These are phyloP conservation scores for Aphaenogaster rudis DNA, from an alignment of 1,140 invertebrate genomes.

Conservation along the genomic window DNA sequence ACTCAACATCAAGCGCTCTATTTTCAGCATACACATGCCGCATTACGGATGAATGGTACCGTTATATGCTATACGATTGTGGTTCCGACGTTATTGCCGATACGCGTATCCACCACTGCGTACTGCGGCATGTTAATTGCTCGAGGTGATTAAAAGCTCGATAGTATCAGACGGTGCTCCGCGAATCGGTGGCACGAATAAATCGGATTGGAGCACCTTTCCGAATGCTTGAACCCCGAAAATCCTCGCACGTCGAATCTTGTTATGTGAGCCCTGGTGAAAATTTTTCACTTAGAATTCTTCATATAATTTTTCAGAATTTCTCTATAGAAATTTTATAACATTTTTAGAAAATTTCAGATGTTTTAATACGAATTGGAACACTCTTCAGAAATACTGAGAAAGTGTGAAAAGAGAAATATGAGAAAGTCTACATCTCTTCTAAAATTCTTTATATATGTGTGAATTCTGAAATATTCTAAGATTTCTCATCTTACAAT, in stretches of 20 bases:
- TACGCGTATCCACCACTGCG: slow-evolving; percentile 27
- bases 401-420: no score
- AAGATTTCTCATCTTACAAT: no score
- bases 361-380: no score
- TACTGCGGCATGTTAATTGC: slow-evolving; percentile 40
- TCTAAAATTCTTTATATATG: no score
- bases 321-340: no score
- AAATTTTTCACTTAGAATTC: no score
- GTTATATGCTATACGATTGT: slow-evolving; percentile 29
- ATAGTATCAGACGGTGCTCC: neutral
- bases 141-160: slow-evolving; percentile 27
- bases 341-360: no score
- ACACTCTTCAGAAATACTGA: no score
- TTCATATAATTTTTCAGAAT: no score
- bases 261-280: neutral
- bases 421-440: no score
- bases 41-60: neutral
- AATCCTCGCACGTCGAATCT: slow-evolving; percentile 14
- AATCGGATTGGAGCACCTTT: neutral
- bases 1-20: slow-evolving; percentile 41
- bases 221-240: neutral
- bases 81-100: slow-evolving; percentile 24
- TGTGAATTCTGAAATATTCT: no score
- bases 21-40: slow-evolving; percentile 24
- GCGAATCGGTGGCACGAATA: slow-evolving; percentile 2